phyloP scores from a whole-genome alignment of 2,888 invertebrate species.

The Dorcus hopei region DNA sequence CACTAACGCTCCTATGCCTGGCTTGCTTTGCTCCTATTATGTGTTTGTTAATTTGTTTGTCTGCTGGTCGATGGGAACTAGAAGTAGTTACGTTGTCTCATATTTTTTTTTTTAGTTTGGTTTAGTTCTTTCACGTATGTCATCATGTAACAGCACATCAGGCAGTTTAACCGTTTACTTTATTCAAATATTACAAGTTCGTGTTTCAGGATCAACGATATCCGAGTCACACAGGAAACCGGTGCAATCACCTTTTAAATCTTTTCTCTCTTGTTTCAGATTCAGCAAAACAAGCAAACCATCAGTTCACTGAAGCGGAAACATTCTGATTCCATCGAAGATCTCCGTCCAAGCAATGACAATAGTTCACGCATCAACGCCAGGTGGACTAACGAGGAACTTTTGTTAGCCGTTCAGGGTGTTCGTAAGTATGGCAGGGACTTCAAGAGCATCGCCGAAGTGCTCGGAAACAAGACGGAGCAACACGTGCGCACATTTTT shows the following conservation, averaged over 20 bases:
- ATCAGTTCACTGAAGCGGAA: constrained; percentile 84
- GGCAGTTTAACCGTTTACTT: too few species aligned
- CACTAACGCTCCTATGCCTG: constrained; percentile 15
- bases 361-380: constrained; percentile 66
- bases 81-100: neutral
- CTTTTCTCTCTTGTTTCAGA: constrained; percentile 58
- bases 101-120: neutral
- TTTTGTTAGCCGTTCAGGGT: constrained; percentile 83
- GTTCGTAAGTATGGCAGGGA: constrained; percentile 81
- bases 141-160: neutral
- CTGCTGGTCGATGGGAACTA: neutral
- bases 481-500: constrained; percentile 90
- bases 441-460: constrained; percentile 91
- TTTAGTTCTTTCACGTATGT: neutral
- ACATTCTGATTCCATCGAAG: constrained; percentile 52
- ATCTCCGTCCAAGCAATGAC: constrained; percentile 43
- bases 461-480: constrained; percentile 93
- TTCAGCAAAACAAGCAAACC: constrained; percentile 92
- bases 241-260: neutral
- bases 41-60: constrained; percentile 12
- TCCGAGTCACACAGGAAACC: too few species aligned
- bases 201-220: too few species aligned
- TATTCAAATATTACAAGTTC: too few species aligned
- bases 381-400: constrained; percentile 91
- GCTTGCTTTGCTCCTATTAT: constrained; percentile 7